A percentile compares a stretch with the other conserved stretches of the same genome.
phyloP scores from a whole-genome alignment of 2,113 vertebrate species.

The Rhodinocichla rosea region DNA sequence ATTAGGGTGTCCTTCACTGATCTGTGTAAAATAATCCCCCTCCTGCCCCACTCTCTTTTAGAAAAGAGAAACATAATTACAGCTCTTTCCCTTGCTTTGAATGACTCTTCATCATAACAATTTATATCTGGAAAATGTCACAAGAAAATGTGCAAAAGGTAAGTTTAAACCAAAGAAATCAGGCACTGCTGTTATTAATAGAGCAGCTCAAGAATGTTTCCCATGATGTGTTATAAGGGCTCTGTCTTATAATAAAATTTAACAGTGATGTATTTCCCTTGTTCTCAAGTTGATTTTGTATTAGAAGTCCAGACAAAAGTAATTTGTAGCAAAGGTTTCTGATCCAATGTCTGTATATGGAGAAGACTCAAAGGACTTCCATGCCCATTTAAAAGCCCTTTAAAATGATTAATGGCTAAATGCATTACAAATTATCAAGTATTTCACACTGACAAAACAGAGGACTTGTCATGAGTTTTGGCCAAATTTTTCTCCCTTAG shows the following conservation, averaged over 20 bases:
- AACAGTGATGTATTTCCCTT: constrained; percentile 72
- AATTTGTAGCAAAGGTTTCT: constrained; percentile 71
- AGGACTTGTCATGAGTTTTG: constrained; percentile 5
- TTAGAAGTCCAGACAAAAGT: constrained; percentile 74
- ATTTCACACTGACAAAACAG: constrained; percentile 58
- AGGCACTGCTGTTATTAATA: constrained; percentile 76
- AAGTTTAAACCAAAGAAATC: constrained; percentile 76
- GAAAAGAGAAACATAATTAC: constrained; percentile 62
- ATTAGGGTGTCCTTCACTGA: constrained; percentile 79
- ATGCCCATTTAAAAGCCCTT: constrained; percentile 70
- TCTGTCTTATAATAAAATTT: constrained; percentile 67
- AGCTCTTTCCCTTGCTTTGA: constrained; percentile 67
- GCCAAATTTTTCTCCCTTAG: neutral
- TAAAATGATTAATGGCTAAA: constrained; percentile 68
- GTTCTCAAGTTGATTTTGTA: constrained; percentile 73
- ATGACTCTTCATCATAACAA: constrained; percentile 80
- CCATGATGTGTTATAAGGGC: constrained; percentile 71
- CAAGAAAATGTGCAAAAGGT: constrained; percentile 74
- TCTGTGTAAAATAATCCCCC: constrained; percentile 75
- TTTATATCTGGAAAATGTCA: constrained; percentile 87
- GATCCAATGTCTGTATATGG: constrained; percentile 56
- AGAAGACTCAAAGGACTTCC: constrained; percentile 58
- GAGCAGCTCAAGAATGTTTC: constrained; percentile 70
- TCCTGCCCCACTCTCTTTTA: constrained; percentile 24
- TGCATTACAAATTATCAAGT: constrained; percentile 64